phyloP scores from a whole-genome alignment of 1,140 invertebrate genomes.

The Zaprionus tsacasi region DNA sequence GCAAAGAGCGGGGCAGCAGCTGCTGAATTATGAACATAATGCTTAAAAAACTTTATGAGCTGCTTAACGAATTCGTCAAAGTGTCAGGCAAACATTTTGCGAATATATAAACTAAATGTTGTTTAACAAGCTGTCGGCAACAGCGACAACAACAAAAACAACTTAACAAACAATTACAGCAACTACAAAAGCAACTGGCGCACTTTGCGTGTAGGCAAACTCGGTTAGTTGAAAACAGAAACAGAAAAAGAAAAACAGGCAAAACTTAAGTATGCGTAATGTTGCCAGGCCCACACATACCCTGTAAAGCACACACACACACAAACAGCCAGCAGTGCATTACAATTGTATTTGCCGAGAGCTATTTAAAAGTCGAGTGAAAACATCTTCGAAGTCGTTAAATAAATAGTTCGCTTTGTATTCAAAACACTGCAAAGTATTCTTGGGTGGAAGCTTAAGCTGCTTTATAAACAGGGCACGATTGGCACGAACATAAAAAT shows the following conservation, averaged over 20 bases:
- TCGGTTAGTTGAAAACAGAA: constrained; percentile 41
- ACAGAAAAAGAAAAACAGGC: background rate
- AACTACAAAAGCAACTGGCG: constrained; percentile 20
- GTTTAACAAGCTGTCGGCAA: constrained; percentile 43
- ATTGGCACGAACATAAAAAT: background rate
- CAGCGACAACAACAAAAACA: constrained; percentile 31
- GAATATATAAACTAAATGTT: constrained; percentile 46
- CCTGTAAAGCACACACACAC: background rate
- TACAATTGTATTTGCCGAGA: background rate
- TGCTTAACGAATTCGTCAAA: constrained; percentile 56
- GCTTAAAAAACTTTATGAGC: constrained; percentile 56
- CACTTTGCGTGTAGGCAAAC: constrained; percentile 56
- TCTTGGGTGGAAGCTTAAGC: background rate
- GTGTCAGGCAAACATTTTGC: constrained; percentile 67
- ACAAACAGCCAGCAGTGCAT: background rate
- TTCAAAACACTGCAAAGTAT: constrained; percentile 1
- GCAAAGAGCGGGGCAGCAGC: background rate
- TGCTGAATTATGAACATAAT: constrained; percentile 62
- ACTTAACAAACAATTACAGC: constrained; percentile 21
- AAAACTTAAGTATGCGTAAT: constrained; percentile 73
- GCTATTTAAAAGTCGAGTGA: background rate
- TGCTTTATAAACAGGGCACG: constrained; percentile 21
- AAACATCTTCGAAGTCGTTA: background rate
- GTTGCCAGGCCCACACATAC: constrained; percentile 10
- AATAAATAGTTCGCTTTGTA: constrained; percentile 11